Conservation (phyloP, 2,797 vertebrate genomes). For the Cyclopterus lumpus region DNA sequence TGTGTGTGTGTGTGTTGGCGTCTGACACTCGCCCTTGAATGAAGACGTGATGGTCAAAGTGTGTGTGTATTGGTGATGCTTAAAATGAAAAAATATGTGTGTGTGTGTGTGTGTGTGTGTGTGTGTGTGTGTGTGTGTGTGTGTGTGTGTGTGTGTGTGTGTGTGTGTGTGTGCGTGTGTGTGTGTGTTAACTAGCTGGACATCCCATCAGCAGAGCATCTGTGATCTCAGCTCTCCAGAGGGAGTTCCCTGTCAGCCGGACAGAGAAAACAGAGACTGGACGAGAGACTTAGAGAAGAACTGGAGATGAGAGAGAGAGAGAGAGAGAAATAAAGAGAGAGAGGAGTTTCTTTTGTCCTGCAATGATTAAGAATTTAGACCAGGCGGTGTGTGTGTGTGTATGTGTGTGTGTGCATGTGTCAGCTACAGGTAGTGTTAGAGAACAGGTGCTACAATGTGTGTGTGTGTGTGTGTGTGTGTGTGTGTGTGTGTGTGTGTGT, state of each 20-base stretch:
- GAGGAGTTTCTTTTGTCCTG: slow-evolving; percentile 84
- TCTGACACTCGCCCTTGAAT: slow-evolving; percentile 72
- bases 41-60: slow-evolving; percentile 72
- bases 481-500: slow-evolving; percentile 9
- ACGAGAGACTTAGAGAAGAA: slow-evolving; percentile 21
- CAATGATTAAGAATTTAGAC: slow-evolving; percentile 91
- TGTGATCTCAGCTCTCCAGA: slow-evolving; percentile 64
- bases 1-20: slow-evolving; percentile 10
- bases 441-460: slow-evolving; percentile 16
- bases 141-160: slow-evolving; percentile 26
- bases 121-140: slow-evolving; percentile 21
- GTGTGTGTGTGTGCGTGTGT: slow-evolving; percentile 21
- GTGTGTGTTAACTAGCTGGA: slow-evolving; percentile 49
- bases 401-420: slow-evolving; percentile 44
- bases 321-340: background rate
- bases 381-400: slow-evolving; percentile 38
- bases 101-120: slow-evolving; percentile 25
- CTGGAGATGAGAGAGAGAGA: background rate
- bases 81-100: slow-evolving; percentile 18
- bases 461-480: slow-evolving; percentile 9
- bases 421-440: slow-evolving; percentile 46
- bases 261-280: slow-evolving; percentile 14
- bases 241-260: slow-evolving; percentile 68
- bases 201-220: slow-evolving; percentile 75
- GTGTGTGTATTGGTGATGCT: slow-evolving; percentile 41